Conservation (phyloP, 2,113 vertebrate genomes). For the Ramphastos sulfuratus region DNA sequence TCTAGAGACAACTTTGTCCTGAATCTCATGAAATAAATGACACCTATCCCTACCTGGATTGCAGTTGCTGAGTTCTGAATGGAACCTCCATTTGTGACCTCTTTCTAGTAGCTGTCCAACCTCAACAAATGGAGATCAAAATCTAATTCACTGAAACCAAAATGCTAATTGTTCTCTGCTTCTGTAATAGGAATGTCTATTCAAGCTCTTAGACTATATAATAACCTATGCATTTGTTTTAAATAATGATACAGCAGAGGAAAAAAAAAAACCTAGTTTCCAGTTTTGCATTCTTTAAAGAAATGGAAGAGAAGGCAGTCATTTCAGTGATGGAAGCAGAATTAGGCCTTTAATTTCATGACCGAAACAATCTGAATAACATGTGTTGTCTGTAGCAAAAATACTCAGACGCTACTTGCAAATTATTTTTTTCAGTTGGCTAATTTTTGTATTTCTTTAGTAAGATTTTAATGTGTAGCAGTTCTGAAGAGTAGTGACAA, state of each 20-base stretch:
- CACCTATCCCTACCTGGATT: background rate
- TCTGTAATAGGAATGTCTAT: background rate
- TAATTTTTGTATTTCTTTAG: background rate
- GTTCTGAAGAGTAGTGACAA: background rate
- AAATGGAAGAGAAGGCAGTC: background rate
- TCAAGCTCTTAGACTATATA: background rate
- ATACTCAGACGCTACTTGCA: background rate
- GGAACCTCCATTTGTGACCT: rapidly evolving
- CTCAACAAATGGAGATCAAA: background rate
- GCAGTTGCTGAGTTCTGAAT: background rate
- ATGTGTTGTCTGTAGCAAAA: background rate
- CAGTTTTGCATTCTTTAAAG: background rate
- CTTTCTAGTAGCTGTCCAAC: background rate
- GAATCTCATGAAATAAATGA: background rate
- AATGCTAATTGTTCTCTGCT: background rate
- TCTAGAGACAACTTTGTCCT: background rate
- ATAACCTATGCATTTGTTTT: background rate
- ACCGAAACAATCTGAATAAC: background rate
- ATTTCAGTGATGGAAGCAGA: background rate
- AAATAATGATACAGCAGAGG: background rate
- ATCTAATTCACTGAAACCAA: background rate
- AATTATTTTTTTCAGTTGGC: background rate
- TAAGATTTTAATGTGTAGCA: background rate
- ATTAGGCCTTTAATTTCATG: background rate
- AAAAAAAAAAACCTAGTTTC: background rate